Evolutionary conservation across 2,113 vertebrate genomes (phyloP), one percentile per base, ranked within the genome.

Genomic region (Grammomys surdaster): DNA sequence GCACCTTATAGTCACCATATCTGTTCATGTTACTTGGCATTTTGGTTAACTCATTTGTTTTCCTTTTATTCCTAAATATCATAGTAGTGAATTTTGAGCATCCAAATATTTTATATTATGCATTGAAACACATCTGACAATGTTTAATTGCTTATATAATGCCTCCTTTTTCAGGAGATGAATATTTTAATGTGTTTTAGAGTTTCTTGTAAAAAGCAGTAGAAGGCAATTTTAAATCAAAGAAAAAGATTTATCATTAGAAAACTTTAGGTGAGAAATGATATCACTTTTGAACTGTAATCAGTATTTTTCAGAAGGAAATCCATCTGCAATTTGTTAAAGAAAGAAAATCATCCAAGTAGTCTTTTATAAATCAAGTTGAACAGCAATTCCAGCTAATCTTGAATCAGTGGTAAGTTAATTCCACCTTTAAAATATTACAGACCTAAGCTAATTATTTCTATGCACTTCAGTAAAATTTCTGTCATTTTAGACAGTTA

Each of bases 391-490:
- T 95, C 75, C 81, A 97, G 77, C 88, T 94, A 97, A 93, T 85
- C 87, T 63, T 58, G 85, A 13, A 96, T 95, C 88, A 96, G 82
- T 91, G 97, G 81, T 93, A 97, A 96, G 24, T 96, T 96, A 97
- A 95, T 85, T 97, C 46, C 93, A 24, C 7, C 97, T 87, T 56
- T 17, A 97, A 98, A 31, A 97, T 77, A 90, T 90, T 97, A 89
- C 22, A 98, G 91, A 91, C 77, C 54, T 80, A 94, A 94, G 94
- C 86, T 86, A 94, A 98, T 88, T 82, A 89, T 90, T 96, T 93
- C 72, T 91, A 93, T 72, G 54, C 91, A 96, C 88, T 95, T 96
- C 67, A 75, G 94, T 88, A 97, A 98, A 97, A 97, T 96, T 95
- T 97, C 86, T 94, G 43, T 24, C 95, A 97, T 81, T 81, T 96